These are phyloP conservation scores for Ictalurus furcatus DNA, from an alignment of 2,113 vertebrate species.

Conservation along the genomic window DNA sequence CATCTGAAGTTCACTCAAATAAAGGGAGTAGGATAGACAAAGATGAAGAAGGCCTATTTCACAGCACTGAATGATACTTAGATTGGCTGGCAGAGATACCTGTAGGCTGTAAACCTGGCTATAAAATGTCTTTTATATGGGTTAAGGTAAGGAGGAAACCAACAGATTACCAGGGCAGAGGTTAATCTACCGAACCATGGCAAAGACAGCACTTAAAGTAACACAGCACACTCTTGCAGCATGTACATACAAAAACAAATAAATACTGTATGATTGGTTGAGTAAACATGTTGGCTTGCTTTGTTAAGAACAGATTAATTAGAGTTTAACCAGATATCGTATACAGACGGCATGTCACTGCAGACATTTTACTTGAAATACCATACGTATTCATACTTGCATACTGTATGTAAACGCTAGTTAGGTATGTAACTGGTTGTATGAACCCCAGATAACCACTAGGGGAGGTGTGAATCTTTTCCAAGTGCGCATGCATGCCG, in stretches of 20 bases:
- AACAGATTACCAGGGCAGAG: neutral
- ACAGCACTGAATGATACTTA: neutral
- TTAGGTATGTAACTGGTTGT: neutral
- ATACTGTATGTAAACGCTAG: neutral
- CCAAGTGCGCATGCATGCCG: neutral
- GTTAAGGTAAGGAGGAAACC: neutral
- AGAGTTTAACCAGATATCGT: neutral
- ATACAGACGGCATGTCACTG: neutral
- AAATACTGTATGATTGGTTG: neutral
- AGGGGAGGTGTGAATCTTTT: neutral
- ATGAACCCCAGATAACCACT: neutral
- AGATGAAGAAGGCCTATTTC: neutral
- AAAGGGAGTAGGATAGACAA: neutral
- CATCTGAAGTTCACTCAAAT: neutral
- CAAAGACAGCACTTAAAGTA: slow-evolving; percentile 13
- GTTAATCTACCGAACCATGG: neutral
- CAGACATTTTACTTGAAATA: neutral
- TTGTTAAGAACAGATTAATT: neutral
- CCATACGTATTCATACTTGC: neutral
- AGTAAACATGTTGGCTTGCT: neutral
- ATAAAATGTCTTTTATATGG: neutral
- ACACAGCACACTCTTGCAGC: neutral
- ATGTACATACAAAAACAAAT: neutral
- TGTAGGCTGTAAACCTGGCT: neutral
- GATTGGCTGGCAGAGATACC: neutral